A percentile compares a stretch with the other conserved stretches of the same genome.
phyloP scores from a whole-genome alignment of 2,888 invertebrate species.

The Tachina fera region DNA sequence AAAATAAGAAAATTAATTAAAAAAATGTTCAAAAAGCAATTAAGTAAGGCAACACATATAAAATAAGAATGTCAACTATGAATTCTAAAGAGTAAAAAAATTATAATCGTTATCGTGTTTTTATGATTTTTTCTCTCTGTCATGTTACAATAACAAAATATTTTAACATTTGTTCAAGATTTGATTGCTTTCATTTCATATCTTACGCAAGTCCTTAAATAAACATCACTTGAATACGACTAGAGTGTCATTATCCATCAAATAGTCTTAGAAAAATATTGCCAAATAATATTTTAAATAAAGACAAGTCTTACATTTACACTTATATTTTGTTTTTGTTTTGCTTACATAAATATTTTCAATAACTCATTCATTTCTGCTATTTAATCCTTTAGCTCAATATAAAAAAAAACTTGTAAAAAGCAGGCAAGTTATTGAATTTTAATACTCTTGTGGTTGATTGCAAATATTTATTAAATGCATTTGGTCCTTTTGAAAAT shows the following conservation, averaged over 20 bases:
- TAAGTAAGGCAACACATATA: conserved; percentile 37
- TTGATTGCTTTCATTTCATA: conserved; percentile 11
- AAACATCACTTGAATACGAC: conserved; percentile 31
- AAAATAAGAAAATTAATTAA: conserved; percentile 10
- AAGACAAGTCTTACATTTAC: background rate
- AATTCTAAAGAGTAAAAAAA: conserved; percentile 18
- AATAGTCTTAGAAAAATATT: conserved; percentile 51
- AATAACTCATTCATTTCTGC: conserved; percentile 45
- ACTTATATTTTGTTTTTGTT: background rate
- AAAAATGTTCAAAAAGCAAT: background rate
- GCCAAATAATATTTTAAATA: conserved; percentile 37
- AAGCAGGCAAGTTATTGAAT: background rate
- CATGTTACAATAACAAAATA: background rate
- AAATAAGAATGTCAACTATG: conserved; percentile 30
- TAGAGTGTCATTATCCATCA: conserved; percentile 13
- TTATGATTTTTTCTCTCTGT: background rate
- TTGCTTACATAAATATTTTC: conserved; percentile 13
- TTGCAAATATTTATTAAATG: conserved; percentile 50
- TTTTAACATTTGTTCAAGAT: conserved; percentile 50
- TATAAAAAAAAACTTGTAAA: background rate
- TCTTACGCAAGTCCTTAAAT: conserved; percentile 24
- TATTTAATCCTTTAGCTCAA: conserved; percentile 51
- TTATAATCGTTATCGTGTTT: background rate
- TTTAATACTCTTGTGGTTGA: background rate
- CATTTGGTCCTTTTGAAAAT: conserved; percentile 42